These are phyloP conservation scores for Drosophila melanogaster DNA, from an alignment of 1,140 invertebrate genomes.

Conservation along the genomic window DNA sequence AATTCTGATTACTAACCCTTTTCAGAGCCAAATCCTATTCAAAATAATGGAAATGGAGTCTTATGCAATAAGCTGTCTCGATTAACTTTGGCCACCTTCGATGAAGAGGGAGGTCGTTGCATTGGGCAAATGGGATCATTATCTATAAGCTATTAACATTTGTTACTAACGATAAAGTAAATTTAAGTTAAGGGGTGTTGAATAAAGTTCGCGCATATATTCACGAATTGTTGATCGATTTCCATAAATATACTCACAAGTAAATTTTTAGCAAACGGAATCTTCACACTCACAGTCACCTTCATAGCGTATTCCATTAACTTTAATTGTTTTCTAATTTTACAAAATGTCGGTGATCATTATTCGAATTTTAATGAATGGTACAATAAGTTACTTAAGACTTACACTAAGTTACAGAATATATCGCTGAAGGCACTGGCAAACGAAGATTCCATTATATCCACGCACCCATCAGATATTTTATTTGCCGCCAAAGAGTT, in stretches of 20 bases:
- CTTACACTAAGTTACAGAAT: neutral
- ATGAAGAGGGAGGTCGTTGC: constrained; percentile 92
- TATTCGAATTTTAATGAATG: constrained; percentile 1
- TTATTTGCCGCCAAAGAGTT: constrained; percentile 5
- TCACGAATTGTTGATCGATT: constrained; percentile 59
- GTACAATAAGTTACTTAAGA: neutral
- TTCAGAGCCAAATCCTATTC: constrained; percentile 84
- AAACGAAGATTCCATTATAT: neutral
- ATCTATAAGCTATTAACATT: constrained; percentile 88
- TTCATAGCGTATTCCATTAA: constrained; percentile 8
- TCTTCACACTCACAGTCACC: constrained; percentile 28
- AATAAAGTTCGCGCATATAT: constrained; percentile 50
- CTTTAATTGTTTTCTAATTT: constrained; percentile 22
- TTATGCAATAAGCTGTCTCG: constrained; percentile 94
- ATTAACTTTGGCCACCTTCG: constrained; percentile 94
- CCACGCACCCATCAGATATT: constrained; percentile 3
- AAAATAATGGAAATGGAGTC: constrained; percentile 82
- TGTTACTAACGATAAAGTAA: constrained; percentile 57
- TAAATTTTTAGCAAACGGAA: constrained; percentile 40
- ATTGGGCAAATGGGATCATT: constrained; percentile 91
- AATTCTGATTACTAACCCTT: neutral
- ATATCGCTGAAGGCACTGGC: neutral
- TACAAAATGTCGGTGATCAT: constrained; percentile 9
- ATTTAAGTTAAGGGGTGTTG: constrained; percentile 61
- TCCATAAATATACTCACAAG: constrained; percentile 45